Evolutionary conservation across 2,113 vertebrate genomes (phyloP).

Genomic region (Sorex araneus): DNA sequence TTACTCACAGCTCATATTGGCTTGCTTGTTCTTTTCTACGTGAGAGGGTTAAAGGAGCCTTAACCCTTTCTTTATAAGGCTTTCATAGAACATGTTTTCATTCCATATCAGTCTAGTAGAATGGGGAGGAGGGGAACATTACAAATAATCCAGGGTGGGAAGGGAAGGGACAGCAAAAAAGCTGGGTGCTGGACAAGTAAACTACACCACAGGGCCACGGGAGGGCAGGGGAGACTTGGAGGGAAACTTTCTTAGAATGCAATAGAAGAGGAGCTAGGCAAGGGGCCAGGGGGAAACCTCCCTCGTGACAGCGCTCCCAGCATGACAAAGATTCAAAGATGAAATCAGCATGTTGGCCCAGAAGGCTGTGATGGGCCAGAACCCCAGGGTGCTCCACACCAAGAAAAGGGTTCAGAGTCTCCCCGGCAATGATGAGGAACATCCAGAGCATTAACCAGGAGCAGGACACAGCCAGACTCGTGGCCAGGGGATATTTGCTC

Average conservation of each 20-base stretch:
- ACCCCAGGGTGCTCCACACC: neutral
- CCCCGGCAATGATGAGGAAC: neutral
- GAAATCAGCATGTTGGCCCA: no score
- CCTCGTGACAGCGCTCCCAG: neutral
- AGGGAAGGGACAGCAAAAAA: neutral
- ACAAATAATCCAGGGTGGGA: neutral
- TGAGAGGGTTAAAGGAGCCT: neutral
- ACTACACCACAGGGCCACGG: neutral
- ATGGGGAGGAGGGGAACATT: neutral
- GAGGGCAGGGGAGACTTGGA: neutral
- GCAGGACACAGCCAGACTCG: rapidly evolving
- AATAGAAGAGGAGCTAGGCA: neutral
- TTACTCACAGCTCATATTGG: neutral
- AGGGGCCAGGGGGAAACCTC: neutral
- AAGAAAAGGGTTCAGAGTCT: no score
- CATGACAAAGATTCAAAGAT: neutral
- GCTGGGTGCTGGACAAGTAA: neutral
- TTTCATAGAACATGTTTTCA: neutral
- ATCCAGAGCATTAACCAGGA: neutral
- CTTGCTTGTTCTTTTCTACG: neutral
- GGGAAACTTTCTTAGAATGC: no score
- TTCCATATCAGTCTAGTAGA: neutral
- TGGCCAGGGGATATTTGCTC: rapidly evolving
- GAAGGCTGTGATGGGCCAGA: no score
- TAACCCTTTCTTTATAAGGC: neutral